Evolutionary conservation across 2,888 invertebrate species (phyloP), one percentile per base, ranked within the genome.

Genomic region (Stenichneumon culpator): DNA sequence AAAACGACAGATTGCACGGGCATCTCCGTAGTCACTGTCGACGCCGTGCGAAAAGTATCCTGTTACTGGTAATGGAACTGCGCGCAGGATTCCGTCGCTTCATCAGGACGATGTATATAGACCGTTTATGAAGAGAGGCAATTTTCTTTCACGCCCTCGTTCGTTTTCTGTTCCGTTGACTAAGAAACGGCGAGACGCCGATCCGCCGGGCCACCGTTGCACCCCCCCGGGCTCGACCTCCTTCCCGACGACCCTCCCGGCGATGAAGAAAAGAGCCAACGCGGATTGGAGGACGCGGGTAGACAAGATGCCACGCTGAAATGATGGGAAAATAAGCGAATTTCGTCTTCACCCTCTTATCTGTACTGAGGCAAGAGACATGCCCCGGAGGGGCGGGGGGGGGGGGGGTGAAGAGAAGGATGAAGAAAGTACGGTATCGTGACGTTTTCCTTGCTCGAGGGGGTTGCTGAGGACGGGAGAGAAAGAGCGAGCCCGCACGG

Each of bases 281-380:
- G 19, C 57, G 32, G 47, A 60, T 39, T 16, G 47, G 44, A 63
- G 47, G 11, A n/a, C 39, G 60, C 79, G 67, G 52, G 36, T 28
- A 87, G 91, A 92, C 93, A 92, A 93, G 93, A 93, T 93, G 93
- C 92, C 91, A 90, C 90, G 92, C 88, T 88, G 90, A 90, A 90
- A 90, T 92, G 93, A 93, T 93, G 93, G 89, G 92, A 94, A 93
- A 93, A 93, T 93, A 94, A 93, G 93, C 93, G 91, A 93, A 93
- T 94, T 94, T 93, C 91, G 92, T 63, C 90, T 90, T 89, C 89
- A 87, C 88, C 89, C 89, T 89, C 88, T 87, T 88, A 87, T 87
- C 86, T 84, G 52, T 84, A 75, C 65, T 67, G 82, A 81, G 82
- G 81, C 22, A 22, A 68, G 77, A 79, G 82, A 84, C 83, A 63